A percentile compares a stretch with the other conserved stretches of the same genome.
These are phyloP conservation scores for Misgurnus mizolepis DNA, from an alignment of 2,113 vertebrate genomes.

Conservation along the genomic window DNA sequence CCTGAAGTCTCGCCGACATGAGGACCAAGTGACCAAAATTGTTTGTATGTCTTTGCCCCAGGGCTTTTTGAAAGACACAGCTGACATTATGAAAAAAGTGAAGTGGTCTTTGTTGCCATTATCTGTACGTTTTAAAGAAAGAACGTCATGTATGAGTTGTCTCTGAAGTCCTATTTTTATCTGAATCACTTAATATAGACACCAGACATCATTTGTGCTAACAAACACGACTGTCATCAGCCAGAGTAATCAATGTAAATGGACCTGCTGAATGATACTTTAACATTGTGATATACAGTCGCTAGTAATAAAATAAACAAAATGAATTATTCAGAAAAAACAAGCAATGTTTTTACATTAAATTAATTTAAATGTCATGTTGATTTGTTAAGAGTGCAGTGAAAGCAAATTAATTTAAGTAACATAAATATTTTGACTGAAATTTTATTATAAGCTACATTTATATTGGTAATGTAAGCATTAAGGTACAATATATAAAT, in stretches of 20 bases:
- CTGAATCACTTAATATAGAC: not conserved
- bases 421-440: not conserved
- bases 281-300: not conserved
- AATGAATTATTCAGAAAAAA: constrained; percentile 10
- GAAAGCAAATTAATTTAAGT: not conserved
- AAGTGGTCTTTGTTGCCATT: not conserved
- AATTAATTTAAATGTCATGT: not conserved
- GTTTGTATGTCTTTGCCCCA: constrained; percentile 9
- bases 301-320: not conserved
- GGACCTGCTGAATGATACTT: not conserved
- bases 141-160: not conserved
- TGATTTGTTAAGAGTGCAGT: not conserved
- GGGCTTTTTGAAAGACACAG: constrained; percentile 20
- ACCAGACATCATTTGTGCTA: too few relatives aligned
- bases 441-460: not conserved
- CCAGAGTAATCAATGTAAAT: not conserved
- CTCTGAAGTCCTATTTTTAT: constrained; percentile 5
- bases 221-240: not conserved
- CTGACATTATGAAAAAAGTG: not conserved
- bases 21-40: constrained; percentile 2
- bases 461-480: not conserved
- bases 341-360: not conserved
- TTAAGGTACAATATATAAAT: too few relatives aligned
- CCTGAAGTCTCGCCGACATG: not conserved
- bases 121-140: not conserved